phyloP scores from a whole-genome alignment of 2,888 invertebrate genomes.

The Acanthopleura granulata region DNA sequence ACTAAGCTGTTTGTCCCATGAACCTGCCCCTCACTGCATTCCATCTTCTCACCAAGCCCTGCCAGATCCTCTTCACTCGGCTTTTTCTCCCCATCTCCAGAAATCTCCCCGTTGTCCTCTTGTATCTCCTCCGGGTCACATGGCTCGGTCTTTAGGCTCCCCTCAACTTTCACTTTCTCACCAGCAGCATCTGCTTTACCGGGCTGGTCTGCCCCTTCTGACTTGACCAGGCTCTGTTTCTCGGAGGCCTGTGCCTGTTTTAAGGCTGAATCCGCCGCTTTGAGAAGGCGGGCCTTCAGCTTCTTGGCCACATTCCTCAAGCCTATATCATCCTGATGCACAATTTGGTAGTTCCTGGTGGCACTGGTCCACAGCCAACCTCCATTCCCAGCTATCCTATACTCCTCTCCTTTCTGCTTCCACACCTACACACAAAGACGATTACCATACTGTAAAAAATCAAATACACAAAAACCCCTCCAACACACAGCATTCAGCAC shows the following conservation, averaged over 20 bases:
- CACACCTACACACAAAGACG: constrained; percentile 69
- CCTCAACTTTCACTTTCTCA: neutral
- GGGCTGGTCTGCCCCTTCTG: too few relatives aligned
- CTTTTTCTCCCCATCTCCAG: constrained; percentile 3
- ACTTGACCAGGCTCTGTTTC: neutral
- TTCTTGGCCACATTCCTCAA: constrained; percentile 72
- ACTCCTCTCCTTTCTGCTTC: constrained; percentile 99
- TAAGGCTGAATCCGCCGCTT: constrained; percentile 35
- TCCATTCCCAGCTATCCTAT: constrained; percentile 92
- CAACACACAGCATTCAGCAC: too few relatives aligned
- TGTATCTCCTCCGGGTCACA: neutral
- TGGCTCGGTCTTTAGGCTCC: neutral
- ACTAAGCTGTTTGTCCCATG: too few relatives aligned
- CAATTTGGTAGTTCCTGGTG: constrained; percentile 74
- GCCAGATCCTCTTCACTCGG: neutral
- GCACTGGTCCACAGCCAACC: constrained; percentile 75
- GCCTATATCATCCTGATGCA: constrained; percentile 74
- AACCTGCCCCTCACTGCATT: too few relatives aligned
- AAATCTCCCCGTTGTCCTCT: neutral
- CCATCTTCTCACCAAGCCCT: neutral
- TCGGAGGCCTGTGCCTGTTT: neutral
- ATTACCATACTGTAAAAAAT: too few relatives aligned
- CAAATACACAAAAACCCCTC: too few relatives aligned
- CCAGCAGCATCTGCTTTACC: constrained; percentile 16
- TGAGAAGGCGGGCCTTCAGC: constrained; percentile 42